Evolutionary conservation across 2,888 invertebrate genomes (phyloP).

Genomic region (Chromoteleia sp.): DNA sequence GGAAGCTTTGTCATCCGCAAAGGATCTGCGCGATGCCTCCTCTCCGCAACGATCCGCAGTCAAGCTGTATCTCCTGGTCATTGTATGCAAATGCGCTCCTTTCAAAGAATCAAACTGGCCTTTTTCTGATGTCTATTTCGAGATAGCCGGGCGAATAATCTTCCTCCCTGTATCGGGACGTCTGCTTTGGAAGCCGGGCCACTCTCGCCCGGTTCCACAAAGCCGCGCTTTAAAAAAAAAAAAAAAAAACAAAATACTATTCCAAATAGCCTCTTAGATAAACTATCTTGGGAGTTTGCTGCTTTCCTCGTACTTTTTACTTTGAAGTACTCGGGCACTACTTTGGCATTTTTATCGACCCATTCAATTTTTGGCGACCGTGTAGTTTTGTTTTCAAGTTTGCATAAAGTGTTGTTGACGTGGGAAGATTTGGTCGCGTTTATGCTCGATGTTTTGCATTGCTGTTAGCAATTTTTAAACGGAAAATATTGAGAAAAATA

Average conservation of each 20-base stretch:
- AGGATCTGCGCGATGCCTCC: slow-evolving; percentile 65
- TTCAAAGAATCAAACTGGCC: slow-evolving; percentile 81
- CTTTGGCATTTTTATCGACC: slow-evolving; percentile 61
- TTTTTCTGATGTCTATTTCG: slow-evolving; percentile 82
- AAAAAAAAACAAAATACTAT: slow-evolving; percentile 63
- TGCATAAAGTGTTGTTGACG: slow-evolving; percentile 29
- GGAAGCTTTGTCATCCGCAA: slow-evolving; percentile 77
- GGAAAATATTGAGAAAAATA: no score
- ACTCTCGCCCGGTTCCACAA: slow-evolving; percentile 56
- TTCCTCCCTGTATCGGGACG: slow-evolving; percentile 69
- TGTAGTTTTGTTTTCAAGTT: slow-evolving; percentile 59
- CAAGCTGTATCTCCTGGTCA: slow-evolving; percentile 79
- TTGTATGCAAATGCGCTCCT: slow-evolving; percentile 83
- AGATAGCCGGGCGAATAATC: slow-evolving; percentile 79
- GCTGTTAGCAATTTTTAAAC: no score
- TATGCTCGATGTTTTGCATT: neutral
- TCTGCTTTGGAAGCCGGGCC: slow-evolving; percentile 72
- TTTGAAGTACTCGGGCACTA: slow-evolving; percentile 47
- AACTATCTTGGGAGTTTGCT: slow-evolving; percentile 47
- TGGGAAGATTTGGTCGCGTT: slow-evolving; percentile 10
- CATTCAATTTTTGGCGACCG: slow-evolving; percentile 45
- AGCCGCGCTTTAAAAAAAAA: slow-evolving; percentile 51
- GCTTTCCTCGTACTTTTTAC: slow-evolving; percentile 46
- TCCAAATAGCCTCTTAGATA: slow-evolving; percentile 64
- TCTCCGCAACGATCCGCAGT: slow-evolving; percentile 66